These are phyloP conservation scores for Synergus itoensis DNA, from an alignment of 2,888 invertebrate genomes.

Conservation along the genomic window DNA sequence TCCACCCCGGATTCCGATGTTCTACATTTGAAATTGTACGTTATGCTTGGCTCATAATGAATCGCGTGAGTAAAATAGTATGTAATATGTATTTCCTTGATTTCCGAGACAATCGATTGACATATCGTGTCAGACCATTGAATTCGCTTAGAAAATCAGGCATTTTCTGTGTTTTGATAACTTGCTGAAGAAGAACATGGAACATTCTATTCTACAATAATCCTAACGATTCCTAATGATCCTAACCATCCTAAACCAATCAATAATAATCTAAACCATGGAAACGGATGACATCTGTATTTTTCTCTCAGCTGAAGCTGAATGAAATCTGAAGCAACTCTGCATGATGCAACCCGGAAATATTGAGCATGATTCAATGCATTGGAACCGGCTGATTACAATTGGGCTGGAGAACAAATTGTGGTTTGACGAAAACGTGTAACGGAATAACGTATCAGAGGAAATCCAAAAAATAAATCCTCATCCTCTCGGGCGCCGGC, in stretches of 20 bases:
- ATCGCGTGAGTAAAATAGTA: constrained; percentile 32
- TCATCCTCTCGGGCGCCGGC: constrained; percentile 27
- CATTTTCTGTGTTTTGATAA: not conserved
- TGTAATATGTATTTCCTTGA: constrained; percentile 19
- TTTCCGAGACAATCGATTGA: constrained; percentile 25
- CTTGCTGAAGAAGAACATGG: too few relatives aligned
- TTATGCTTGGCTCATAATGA: constrained; percentile 50
- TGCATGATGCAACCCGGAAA: not conserved
- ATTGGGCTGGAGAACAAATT: not conserved
- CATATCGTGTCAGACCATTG: constrained; percentile 29
- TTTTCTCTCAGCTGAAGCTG: too few relatives aligned
- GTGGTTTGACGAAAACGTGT: not conserved
- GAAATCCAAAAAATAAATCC: constrained; percentile 44
- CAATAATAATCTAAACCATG: too few relatives aligned
- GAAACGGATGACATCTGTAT: too few relatives aligned
- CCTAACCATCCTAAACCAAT: too few relatives aligned
- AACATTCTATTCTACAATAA: too few relatives aligned
- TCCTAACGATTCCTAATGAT: too few relatives aligned
- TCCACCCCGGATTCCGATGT: constrained; percentile 55
- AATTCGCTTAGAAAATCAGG: constrained; percentile 13
- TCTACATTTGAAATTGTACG: constrained; percentile 53
- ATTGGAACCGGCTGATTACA: not conserved
- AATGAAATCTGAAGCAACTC: too few relatives aligned
- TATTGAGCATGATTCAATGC: not conserved
- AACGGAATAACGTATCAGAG: constrained; percentile 4